phyloP scores from a whole-genome alignment of 2,797 vertebrate species.

The Micropoecilia bifurca region DNA sequence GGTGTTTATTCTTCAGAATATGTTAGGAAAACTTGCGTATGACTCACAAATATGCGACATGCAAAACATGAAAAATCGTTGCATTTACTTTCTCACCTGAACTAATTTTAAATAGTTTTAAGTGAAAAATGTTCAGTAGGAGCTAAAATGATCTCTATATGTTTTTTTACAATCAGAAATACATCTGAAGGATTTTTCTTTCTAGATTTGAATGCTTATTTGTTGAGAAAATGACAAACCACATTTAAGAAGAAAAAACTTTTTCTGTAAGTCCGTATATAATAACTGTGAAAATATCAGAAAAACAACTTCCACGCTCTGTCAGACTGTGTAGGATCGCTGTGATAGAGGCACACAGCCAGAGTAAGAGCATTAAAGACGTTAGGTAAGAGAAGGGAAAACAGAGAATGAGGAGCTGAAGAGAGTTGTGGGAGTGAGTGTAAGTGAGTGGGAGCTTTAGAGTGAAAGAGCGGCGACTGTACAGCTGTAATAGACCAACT shows the following conservation, averaged over 20 bases:
- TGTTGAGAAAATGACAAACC: neutral
- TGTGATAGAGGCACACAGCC: neutral
- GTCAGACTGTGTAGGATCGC: neutral
- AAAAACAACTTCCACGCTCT: neutral
- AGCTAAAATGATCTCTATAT: neutral
- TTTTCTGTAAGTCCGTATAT: neutral
- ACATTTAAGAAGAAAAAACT: neutral
- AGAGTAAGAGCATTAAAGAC: constrained; percentile 32
- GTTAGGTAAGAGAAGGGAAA: constrained; percentile 41
- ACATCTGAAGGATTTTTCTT: neutral
- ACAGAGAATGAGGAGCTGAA: constrained; percentile 30
- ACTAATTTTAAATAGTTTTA: neutral
- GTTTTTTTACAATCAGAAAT: neutral
- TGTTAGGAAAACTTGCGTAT: neutral
- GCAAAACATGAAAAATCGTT: neutral
- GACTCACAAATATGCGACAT: neutral
- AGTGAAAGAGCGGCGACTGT: constrained; percentile 46
- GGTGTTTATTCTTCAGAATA: neutral
- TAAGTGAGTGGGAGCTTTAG: constrained; percentile 63
- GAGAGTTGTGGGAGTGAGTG: constrained; percentile 65
- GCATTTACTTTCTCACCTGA: neutral
- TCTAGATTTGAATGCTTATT: neutral
- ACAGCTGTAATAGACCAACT: constrained; percentile 44
- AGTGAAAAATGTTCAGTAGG: neutral
- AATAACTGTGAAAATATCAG: neutral